Base-by-base conservation (phyloP, 2,797 vertebrate species). In the Rhynchotus rufescens region DNA sequence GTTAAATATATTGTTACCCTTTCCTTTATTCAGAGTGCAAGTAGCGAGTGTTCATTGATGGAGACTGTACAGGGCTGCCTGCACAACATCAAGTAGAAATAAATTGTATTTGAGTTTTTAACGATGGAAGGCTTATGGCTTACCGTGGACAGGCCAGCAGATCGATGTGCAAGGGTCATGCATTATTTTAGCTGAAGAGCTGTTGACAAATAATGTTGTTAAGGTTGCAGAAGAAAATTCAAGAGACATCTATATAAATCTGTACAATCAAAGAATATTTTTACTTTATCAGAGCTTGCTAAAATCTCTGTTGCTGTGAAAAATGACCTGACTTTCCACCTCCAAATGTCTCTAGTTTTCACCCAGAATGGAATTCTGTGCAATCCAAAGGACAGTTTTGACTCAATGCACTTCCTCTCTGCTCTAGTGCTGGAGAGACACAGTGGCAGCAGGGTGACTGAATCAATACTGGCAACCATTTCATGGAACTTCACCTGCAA, bases 391-490 rank as follows among this genome's bases (percentile, higher is more conserved):
- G 54, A 51, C 1, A 8, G 21, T 80, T 78, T 92, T 79, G 49
- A 90, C 83, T 90, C 83, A 69, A 16, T 36, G 26, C 64, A 73
- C 83, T 78, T 88, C 59, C 65, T 65, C n/a, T 47, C 52, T 0
- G 2, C 21, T 54, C 21, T 21, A n/a, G 23, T 82, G 73, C 69
- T 66, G 52, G 62, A 47, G 51, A 83, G 45, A 23, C 84, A 57
- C 36, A 51, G 51, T 17, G 36, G 34, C 75, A 75, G 64, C 32
- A 0, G 0, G 38, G 69, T 91, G 84, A 76, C 82, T 67, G 34
- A 92, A 91, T 93, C 92, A 95, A 88, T 95, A 91, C 93, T 86
- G 90, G 66, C 65, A 82, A 26, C 62, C 75, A 83, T 72, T 82
- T 60, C 54, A 57, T 30, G 57, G 62, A 89, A 51, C 36, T 86